A percentile compares a stretch with the other conserved stretches of the same genome.
These are phyloP conservation scores for Ectropis crepuscularia DNA, from an alignment of 2,888 invertebrate species.

Conservation along the genomic window DNA sequence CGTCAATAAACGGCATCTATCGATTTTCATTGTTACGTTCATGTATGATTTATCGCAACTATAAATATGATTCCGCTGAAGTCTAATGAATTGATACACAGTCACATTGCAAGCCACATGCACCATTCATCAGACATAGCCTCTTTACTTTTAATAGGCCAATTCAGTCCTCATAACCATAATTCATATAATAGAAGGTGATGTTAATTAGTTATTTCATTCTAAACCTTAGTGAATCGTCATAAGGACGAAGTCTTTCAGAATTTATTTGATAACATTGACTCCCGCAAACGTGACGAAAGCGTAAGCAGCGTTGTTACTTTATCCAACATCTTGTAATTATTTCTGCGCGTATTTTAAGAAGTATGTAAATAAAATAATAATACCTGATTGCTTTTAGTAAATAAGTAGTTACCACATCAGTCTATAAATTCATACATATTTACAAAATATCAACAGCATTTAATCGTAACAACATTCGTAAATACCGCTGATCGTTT, in stretches of 20 bases:
- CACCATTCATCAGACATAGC: slow-evolving; percentile 43
- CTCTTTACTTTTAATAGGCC: slow-evolving; percentile 49
- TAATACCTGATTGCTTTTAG: too few species aligned
- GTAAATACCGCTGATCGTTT: too few species aligned
- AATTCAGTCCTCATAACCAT: slow-evolving; percentile 22
- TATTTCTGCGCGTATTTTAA: slow-evolving; percentile 3
- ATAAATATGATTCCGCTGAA: not conserved
- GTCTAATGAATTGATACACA: not conserved
- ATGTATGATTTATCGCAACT: not conserved
- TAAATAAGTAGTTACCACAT: not conserved
- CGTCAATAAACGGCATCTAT: not conserved
- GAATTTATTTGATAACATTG: slow-evolving; percentile 26
- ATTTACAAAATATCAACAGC: too few species aligned
- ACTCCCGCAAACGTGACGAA: slow-evolving; percentile 38
- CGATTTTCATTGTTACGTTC: not conserved
- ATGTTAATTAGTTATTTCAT: slow-evolving; percentile 6
- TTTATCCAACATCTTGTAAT: too few species aligned
- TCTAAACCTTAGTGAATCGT: slow-evolving; percentile 8
- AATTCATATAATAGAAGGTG: slow-evolving; percentile 5
- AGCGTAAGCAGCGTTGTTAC: slow-evolving; percentile 28
- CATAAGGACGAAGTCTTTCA: slow-evolving; percentile 5
- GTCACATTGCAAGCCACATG: slow-evolving; percentile 59
- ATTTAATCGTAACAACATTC: too few species aligned
- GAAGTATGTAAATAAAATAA: too few species aligned
- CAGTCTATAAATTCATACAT: not conserved